Base-by-base conservation (phyloP, 2,113 vertebrate species). In the Periophthalmodon schlosseri region DNA sequence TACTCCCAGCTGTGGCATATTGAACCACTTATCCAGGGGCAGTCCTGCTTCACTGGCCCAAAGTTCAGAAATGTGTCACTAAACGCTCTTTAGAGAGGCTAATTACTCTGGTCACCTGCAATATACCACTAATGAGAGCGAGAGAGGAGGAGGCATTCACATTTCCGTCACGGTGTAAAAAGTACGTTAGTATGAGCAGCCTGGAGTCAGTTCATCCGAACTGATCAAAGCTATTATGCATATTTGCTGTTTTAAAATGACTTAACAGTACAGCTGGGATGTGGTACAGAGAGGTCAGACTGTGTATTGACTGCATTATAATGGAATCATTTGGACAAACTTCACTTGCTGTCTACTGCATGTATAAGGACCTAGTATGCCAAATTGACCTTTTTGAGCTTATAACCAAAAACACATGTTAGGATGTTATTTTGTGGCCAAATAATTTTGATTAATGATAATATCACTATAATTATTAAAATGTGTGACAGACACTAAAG, bases 1-100 rank as follows among this genome's bases (percentile, higher is more conserved):
- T 13, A 15, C 10, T 24, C 57, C n/a, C 57, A 23, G 21, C 57
- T 14, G 20, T 24, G 54, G 1, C 54, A n/a, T 23, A 70, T 80
- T 79, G 85, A 87, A 91, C 69, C 86, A 89, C 76, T 88, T 92
- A 84, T 82, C 77, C 69, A 73, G 86, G 64, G 81, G 80, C 75
- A 15, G 34, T 68, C 74, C 73, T 56, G 75, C 74, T 67, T 69
- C 67, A 82, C 80, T 76, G 58, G 79, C 63, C 72, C 79, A 54
- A 13, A 74, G 79, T 39, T 34, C 44, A 79, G 46, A 58, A 61
- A 61, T 20, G 5, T 81, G 66, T 67, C 66, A 20, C 58, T 72
- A 46, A 75, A 81, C 74, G 64, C 52, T 66, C 68, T 80, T 71
- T 33, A 68, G 11, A n/a, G 68, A 83, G 73, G 15, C 20, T 72